Evolutionary conservation across 1,140 invertebrate genomes (phyloP), one percentile per base, ranked within the genome.

Genomic region (Phortica variegata): DNA sequence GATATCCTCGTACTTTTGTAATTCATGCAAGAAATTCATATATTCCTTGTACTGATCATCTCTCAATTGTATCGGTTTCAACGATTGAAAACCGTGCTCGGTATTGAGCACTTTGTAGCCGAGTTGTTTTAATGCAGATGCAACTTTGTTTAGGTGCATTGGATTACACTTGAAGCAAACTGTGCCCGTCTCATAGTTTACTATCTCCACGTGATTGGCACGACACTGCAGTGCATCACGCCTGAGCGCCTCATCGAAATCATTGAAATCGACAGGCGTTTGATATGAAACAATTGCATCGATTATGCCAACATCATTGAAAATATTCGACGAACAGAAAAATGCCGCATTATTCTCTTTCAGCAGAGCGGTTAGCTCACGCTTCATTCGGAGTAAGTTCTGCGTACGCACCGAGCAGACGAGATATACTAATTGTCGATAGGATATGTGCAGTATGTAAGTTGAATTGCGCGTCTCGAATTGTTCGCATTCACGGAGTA

Each of bases 101-200:
- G 51, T 31, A 31, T 50, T 34, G 0, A 52, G 31, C 7, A 61
- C 47, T 15, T 49, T 56, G 26, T 69, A 72, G 31, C 56, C 61
- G 8, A 33, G 42, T 12, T 39, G 16, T 16, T 33, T 45, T 0
- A 73, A 43, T 2, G 49, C 50, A 5, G 42, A 43, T 3, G 23
- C 5, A 7, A 61, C 57, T 1, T 53, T 47, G 18, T 47, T 15
- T 32, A 65, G 39, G 15, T 50, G 52, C 1, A 10, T 3, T 0
- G 65, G 49, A 0, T 49, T 32, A 19, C 69, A 69, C 10, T 57
- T 49, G n/a, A 69, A 65, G 16, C 51, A 47, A 3, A 73, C 39
- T 0, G 37, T 10, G 6, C 60, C 51, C 10, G 26, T 50, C 5
- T 42, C 38, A 0, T 43, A 36, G 44, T 54, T 45, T 1, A 39